These are phyloP conservation scores for Taphrorychus bicolor DNA, from an alignment of 2,888 invertebrate species.

Conservation along the genomic window DNA sequence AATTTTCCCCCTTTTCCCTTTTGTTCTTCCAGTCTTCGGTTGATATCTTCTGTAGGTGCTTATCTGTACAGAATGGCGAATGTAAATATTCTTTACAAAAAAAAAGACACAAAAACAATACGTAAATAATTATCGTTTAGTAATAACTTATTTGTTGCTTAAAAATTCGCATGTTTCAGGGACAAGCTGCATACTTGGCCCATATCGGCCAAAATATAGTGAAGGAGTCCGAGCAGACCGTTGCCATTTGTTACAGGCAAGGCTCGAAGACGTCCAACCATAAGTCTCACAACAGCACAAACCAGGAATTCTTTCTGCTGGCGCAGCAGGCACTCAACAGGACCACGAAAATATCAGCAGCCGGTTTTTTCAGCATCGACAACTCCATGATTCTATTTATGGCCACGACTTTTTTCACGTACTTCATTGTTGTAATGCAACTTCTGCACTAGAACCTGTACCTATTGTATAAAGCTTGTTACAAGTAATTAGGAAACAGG, in stretches of 20 bases:
- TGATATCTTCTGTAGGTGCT: too few relatives aligned
- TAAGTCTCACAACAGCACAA: neutral
- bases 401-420: slow-evolving; percentile 32
- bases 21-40: too few relatives aligned
- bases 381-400: slow-evolving; percentile 38
- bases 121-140: too few relatives aligned
- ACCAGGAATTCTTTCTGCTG: slow-evolving; percentile 18
- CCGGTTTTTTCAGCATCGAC: slow-evolving; percentile 36
- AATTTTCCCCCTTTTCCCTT: too few relatives aligned
- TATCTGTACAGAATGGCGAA: too few relatives aligned
- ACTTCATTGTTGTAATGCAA: slow-evolving; percentile 37
- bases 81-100: too few relatives aligned
- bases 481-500: too few relatives aligned
- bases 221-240: slow-evolving; percentile 16
- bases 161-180: slow-evolving; percentile 7
- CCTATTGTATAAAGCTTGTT: too few relatives aligned
- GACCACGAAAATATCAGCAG: slow-evolving; percentile 20
- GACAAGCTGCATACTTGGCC: slow-evolving; percentile 30
- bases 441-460: too few relatives aligned
- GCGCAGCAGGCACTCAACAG: slow-evolving; percentile 29
- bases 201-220: slow-evolving; percentile 29
- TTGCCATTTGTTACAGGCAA: slow-evolving; percentile 30
- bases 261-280: neutral
- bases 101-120: too few relatives aligned
- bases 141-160: too few relatives aligned